These are phyloP conservation scores for Eulimnadia texana DNA, from an alignment of 1,140 invertebrate genomes.

Conservation along the genomic window DNA sequence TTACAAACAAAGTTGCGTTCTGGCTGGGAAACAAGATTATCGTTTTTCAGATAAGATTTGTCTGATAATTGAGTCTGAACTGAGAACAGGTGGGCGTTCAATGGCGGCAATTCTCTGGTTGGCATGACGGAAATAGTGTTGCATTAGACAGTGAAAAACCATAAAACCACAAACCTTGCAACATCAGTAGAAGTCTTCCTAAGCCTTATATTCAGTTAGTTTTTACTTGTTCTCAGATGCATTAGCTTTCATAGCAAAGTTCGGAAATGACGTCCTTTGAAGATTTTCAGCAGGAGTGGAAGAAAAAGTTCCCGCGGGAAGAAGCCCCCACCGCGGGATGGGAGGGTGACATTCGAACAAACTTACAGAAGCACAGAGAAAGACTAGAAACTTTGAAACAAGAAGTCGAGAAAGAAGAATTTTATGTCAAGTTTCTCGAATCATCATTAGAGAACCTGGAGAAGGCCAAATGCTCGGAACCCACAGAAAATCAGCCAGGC, in stretches of 20 bases:
- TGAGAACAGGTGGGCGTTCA: too few species aligned
- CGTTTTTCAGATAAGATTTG: too few species aligned
- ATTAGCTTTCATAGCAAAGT: conserved; percentile 21
- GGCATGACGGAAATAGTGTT: too few species aligned
- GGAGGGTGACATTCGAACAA: conserved; percentile 77
- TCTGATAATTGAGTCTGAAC: too few species aligned
- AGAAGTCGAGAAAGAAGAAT: conserved; percentile 74
- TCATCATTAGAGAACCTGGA: conserved; percentile 64
- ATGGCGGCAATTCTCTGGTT: too few species aligned
- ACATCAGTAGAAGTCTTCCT: too few species aligned
- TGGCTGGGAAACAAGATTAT: too few species aligned
- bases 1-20: too few species aligned
- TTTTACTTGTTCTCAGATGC: conserved; percentile 23
- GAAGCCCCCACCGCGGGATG: conserved; percentile 63
- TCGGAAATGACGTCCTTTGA: conserved; percentile 65
- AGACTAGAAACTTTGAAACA: conserved; percentile 55
- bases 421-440: conserved; percentile 77
- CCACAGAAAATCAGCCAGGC: background rate
- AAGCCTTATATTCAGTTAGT: background rate
- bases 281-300: conserved; percentile 75
- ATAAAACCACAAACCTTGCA: too few species aligned
- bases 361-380: conserved; percentile 71
- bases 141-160: too few species aligned
- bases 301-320: conserved; percentile 72
- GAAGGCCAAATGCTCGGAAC: conserved; percentile 39